Evolutionary conservation across 1,140 invertebrate genomes (phyloP).

Genomic region (Formica exsecta): DNA sequence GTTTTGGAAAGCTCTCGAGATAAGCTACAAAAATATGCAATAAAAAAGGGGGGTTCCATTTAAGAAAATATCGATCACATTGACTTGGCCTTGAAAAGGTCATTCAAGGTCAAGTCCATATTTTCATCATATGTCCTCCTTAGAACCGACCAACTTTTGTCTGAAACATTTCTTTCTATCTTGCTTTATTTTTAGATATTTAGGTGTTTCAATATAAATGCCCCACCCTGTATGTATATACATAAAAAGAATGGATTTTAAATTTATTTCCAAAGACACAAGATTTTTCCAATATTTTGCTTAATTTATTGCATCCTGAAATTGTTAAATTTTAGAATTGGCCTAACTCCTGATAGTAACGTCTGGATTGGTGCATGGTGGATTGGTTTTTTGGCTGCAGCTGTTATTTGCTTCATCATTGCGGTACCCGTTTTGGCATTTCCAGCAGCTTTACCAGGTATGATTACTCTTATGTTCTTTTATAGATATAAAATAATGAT

Average conservation of each 20-base stretch:
- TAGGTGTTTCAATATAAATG: too few relatives aligned
- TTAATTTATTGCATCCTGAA: neutral
- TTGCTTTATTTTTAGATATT: too few relatives aligned
- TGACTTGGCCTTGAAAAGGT: too few relatives aligned
- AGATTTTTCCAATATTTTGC: neutral
- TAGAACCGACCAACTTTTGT: too few relatives aligned
- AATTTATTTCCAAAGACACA: conserved; percentile 16
- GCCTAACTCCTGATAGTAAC: conserved; percentile 90
- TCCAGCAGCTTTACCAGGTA: conserved; percentile 90
- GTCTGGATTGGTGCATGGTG: conserved; percentile 96
- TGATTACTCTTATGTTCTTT: neutral
- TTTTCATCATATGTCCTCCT: too few relatives aligned
- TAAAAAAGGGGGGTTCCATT: too few relatives aligned
- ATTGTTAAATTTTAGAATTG: conserved; percentile 86
- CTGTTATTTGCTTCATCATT: conserved; percentile 89
- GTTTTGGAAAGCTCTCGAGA: too few relatives aligned
- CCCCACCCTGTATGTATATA: too few relatives aligned
- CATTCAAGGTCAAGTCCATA: too few relatives aligned
- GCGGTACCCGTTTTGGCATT: conserved; percentile 91
- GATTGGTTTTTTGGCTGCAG: conserved; percentile 92
- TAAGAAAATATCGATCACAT: too few relatives aligned
- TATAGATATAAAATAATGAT: neutral
- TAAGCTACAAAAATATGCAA: too few relatives aligned
- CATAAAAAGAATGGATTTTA: neutral
- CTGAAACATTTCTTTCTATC: too few relatives aligned